Evolutionary conservation across 2,113 vertebrate species (phyloP).

Genomic region (Anolis sagrei): DNA sequence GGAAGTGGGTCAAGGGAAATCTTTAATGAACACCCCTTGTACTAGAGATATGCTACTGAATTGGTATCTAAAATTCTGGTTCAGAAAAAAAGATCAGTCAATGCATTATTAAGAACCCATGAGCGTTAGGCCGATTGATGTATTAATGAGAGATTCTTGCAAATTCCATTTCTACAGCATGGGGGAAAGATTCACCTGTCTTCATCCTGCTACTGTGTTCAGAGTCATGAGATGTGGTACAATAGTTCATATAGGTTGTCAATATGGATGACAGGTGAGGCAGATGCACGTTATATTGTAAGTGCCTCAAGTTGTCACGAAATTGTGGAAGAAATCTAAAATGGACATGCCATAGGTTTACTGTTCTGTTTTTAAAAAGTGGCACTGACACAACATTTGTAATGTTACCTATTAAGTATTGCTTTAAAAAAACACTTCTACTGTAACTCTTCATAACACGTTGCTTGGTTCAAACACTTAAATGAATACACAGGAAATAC

Average conservation of each 20-base stretch:
- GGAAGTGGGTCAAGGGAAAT: too few relatives aligned
- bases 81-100: background rate
- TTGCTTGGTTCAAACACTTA: slow-evolving; percentile 6
- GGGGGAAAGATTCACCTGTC: background rate
- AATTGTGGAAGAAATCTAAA: slow-evolving; percentile 8
- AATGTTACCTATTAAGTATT: background rate
- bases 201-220: background rate
- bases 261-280: background rate
- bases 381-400: background rate
- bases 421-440: background rate
- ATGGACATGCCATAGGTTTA: background rate
- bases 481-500: slow-evolving; percentile 2
- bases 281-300: background rate
- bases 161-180: background rate
- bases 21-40: too few relatives aligned
- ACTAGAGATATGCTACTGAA: background rate
- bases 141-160: background rate
- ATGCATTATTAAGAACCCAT: background rate
- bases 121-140: background rate
- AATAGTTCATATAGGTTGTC: background rate
- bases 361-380: background rate
- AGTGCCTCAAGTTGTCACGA: background rate
- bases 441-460: background rate
- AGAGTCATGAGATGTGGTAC: background rate
- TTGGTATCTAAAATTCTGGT: background rate